phyloP scores from a whole-genome alignment of 2,888 invertebrate genomes.

The Hirtodrosophila duncani region DNA sequence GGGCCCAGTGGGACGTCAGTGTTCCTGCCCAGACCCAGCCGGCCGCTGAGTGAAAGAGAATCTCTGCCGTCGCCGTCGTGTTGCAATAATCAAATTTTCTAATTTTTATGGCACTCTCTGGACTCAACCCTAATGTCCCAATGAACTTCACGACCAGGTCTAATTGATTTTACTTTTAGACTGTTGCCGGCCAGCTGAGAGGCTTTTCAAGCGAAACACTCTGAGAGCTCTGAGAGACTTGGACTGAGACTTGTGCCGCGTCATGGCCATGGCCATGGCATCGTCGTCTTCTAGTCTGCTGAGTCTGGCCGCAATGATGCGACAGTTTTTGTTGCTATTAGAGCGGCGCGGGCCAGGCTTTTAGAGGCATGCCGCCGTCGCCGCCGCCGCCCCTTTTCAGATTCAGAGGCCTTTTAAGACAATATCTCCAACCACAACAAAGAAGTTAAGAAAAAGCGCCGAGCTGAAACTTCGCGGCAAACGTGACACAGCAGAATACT shows the following conservation, averaged over 20 bases:
- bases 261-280: conserved; percentile 42
- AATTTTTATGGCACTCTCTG: conserved; percentile 72
- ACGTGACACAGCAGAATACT: conserved; percentile 50
- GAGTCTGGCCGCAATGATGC: conserved; percentile 57
- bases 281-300: conserved; percentile 67
- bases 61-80: conserved; percentile 52
- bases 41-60: conserved; percentile 29
- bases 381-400: conserved; percentile 34
- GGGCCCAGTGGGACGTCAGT: conserved; percentile 35
- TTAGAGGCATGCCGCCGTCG: conserved; percentile 45
- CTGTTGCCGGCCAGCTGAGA: conserved; percentile 33
- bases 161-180: conserved; percentile 62
- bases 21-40: conserved; percentile 6
- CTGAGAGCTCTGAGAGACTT: neutral
- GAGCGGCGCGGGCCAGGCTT: conserved; percentile 41
- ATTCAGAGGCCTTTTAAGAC: conserved; percentile 60
- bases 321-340: conserved; percentile 47
- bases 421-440: conserved; percentile 30
- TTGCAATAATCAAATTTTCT: conserved; percentile 75
- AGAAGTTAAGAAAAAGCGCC: conserved; percentile 38
- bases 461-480: conserved; percentile 68
- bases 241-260: conserved; percentile 33
- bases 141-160: conserved; percentile 45
- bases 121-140: conserved; percentile 51
- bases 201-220: conserved; percentile 19